Evolutionary conservation across 2,797 vertebrate genomes (phyloP).

Genomic region (Ambastaia sidthimunki): DNA sequence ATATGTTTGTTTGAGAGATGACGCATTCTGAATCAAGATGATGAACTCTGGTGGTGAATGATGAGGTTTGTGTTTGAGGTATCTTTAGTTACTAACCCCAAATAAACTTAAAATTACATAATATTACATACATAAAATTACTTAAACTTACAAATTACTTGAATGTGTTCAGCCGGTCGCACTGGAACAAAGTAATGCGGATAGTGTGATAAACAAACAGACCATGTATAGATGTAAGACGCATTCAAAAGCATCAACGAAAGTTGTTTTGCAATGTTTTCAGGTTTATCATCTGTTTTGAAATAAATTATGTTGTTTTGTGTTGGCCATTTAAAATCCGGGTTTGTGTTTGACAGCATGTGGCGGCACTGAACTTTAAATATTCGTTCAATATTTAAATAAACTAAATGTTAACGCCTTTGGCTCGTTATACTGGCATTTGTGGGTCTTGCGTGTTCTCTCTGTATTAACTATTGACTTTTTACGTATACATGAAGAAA

Average conservation of each 20-base stretch:
- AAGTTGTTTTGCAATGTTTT: not conserved
- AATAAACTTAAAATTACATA: no score
- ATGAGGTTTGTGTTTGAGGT: no score
- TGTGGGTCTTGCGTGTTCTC: not conserved
- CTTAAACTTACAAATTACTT: slow-evolving; percentile 19
- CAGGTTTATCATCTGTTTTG: not conserved
- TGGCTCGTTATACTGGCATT: not conserved
- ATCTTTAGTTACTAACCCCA: no score
- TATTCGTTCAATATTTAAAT: not conserved
- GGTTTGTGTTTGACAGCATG: not conserved
- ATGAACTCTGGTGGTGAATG: no score
- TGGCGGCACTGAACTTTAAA: not conserved
- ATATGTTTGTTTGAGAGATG: no score
- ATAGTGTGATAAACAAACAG: not conserved
- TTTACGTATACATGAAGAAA: not conserved
- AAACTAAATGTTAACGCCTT: not conserved
- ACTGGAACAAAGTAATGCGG: not conserved
- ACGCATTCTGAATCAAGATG: no score
- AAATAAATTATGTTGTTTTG: not conserved
- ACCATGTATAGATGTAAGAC: no score
- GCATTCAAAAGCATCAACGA: no score
- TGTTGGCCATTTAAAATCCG: not conserved
- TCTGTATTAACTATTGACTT: not conserved
- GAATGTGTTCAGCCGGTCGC: not conserved
- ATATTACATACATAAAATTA: no score